Percentiles rank a stretch among this genome's conserved stretches.
These are phyloP conservation scores for Trinectes maculatus DNA, from an alignment of 2,113 vertebrate species.

Conservation along the genomic window DNA sequence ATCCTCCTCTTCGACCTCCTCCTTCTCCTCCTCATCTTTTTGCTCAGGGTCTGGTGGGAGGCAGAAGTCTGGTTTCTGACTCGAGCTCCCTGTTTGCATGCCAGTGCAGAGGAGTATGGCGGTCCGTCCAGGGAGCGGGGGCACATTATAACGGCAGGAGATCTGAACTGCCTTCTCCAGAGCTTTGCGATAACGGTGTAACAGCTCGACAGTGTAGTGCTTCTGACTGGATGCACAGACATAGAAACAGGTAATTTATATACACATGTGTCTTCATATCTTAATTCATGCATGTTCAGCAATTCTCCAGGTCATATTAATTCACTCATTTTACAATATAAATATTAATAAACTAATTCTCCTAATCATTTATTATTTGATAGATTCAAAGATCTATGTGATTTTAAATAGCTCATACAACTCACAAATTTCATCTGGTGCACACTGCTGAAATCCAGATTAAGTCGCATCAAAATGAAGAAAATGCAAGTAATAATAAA, in stretches of 20 bases:
- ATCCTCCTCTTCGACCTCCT: neutral
- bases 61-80: constrained; percentile 67
- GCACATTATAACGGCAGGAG: constrained; percentile 85
- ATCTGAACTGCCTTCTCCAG: constrained; percentile 86
- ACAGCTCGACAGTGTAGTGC: constrained; percentile 54
- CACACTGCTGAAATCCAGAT: too few relatives aligned
- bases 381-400: too few relatives aligned
- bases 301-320: too few relatives aligned
- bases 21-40: neutral
- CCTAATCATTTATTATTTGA: too few relatives aligned
- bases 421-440: too few relatives aligned
- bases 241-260: neutral
- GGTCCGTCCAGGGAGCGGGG: constrained; percentile 86
- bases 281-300: neutral
- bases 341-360: too few relatives aligned
- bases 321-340: too few relatives aligned
- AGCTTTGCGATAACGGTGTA: constrained; percentile 83
- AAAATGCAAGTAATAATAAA: too few relatives aligned
- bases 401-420: too few relatives aligned
- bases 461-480: too few relatives aligned
- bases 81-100: accelerated
- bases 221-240: constrained; percentile 63
- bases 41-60: constrained; percentile 52
- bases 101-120: constrained; percentile 65
- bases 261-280: neutral